A percentile compares a stretch with the other conserved stretches of the same genome.
Conservation (phyloP, 2,888 invertebrate species). For the Dynastes maya region DNA sequence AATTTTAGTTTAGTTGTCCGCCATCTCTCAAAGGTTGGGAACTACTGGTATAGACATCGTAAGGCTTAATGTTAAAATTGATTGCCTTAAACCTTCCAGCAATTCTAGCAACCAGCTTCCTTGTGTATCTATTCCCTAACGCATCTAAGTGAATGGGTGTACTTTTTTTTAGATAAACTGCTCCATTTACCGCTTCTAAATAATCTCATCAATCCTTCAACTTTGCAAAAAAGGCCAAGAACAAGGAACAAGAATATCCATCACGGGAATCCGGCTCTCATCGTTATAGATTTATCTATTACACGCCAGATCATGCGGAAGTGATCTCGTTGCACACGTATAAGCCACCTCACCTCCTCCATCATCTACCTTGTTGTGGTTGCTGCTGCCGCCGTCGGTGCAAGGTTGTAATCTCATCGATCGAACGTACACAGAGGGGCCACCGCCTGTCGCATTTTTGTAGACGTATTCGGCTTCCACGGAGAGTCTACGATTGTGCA, state of each 20-base stretch:
- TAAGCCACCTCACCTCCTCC: not conserved
- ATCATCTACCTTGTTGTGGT: not conserved
- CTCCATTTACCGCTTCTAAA: too few relatives aligned
- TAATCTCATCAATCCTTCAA: not conserved
- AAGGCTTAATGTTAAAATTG: too few relatives aligned
- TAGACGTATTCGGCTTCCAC: constrained; percentile 17
- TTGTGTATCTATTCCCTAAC: too few relatives aligned
- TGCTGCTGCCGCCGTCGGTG: not conserved
- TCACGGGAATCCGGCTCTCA: not conserved
- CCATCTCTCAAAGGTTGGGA: too few relatives aligned
- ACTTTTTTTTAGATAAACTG: too few relatives aligned
- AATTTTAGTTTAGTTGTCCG: too few relatives aligned
- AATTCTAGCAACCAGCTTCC: too few relatives aligned
- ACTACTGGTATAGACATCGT: too few relatives aligned
- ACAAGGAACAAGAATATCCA: constrained; percentile 1
- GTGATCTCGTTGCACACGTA: constrained; percentile 21
- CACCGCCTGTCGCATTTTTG: constrained; percentile 1
- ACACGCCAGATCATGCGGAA: constrained; percentile 20
- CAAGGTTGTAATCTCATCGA: constrained; percentile 28
- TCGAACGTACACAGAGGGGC: not conserved
- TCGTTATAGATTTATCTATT: constrained; percentile 7
- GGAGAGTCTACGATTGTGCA: not conserved
- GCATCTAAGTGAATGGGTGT: too few relatives aligned
- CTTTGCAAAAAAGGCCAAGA: not conserved
- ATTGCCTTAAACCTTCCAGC: too few relatives aligned